phyloP scores from a whole-genome alignment of 2,113 vertebrate species.

The Rana temporaria region DNA sequence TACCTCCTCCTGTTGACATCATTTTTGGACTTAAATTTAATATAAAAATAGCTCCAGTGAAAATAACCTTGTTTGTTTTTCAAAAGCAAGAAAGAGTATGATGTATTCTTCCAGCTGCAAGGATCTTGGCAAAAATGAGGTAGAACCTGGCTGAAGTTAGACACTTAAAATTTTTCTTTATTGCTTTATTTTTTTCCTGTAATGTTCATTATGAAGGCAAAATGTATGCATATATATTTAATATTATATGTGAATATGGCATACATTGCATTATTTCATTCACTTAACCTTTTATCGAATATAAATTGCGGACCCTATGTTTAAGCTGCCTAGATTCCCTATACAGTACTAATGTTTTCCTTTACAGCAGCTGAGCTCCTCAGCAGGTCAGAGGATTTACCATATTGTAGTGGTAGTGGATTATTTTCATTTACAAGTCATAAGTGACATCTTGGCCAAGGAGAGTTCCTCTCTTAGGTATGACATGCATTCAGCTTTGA shows the following conservation, averaged over 20 bases:
- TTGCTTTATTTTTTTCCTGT: background rate
- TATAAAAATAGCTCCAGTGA: constrained; percentile 19
- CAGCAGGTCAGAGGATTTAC: background rate
- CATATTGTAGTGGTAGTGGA: no score
- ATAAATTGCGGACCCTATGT: background rate
- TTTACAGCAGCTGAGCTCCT: background rate
- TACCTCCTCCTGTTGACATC: background rate
- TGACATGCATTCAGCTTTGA: background rate
- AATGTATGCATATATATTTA: background rate
- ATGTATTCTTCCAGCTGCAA: constrained; percentile 1
- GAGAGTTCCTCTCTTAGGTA: background rate
- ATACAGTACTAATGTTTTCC: background rate
- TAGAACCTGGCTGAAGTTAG: background rate
- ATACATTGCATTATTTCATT: no score
- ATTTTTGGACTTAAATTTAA: background rate
- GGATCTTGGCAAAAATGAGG: background rate
- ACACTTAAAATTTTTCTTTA: background rate
- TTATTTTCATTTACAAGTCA: background rate
- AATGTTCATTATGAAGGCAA: background rate
- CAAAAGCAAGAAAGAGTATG: background rate
- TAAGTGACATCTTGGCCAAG: background rate
- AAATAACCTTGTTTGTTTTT: background rate
- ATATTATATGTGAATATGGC: background rate
- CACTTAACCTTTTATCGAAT: background rate
- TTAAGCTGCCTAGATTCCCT: background rate